A percentile compares a stretch with the other conserved stretches of the same genome.
phyloP scores from a whole-genome alignment of 2,797 vertebrate species.

The Sciaenops ocellatus region DNA sequence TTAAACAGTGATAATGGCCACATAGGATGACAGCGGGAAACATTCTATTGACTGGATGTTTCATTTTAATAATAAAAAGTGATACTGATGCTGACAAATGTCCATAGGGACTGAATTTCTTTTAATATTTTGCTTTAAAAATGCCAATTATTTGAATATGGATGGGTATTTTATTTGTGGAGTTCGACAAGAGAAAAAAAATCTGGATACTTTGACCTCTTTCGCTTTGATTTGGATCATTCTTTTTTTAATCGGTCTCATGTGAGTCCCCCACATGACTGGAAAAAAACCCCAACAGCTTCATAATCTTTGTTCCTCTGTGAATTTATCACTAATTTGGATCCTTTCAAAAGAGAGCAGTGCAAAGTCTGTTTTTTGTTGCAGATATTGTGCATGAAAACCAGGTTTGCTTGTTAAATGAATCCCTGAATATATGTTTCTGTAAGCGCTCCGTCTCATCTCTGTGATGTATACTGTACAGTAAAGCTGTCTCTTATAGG shows the following conservation, averaged over 20 bases:
- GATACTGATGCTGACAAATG: neutral
- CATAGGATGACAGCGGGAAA: neutral
- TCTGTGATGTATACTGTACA: conserved; percentile 1
- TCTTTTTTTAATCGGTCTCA: neutral
- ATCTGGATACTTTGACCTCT: neutral
- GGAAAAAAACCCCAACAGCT: neutral
- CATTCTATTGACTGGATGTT: neutral
- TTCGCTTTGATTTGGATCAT: neutral
- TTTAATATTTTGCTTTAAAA: neutral
- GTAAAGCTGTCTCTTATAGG: conserved; percentile 22
- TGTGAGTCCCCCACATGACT: neutral
- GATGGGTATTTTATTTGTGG: neutral
- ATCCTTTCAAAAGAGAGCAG: neutral
- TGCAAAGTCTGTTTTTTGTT: no score
- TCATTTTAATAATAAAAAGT: no score
- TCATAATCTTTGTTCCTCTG: neutral
- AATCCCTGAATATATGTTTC: neutral
- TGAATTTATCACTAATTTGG: neutral
- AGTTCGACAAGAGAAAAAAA: neutral
- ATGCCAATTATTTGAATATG: neutral
- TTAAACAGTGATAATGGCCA: neutral
- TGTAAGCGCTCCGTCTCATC: neutral
- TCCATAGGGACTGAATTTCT: neutral
- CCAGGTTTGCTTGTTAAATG: neutral
- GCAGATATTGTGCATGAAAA: neutral